Evolutionary conservation across 1,140 invertebrate species (phyloP).

Genomic region (Aradophagus sp.): DNA sequence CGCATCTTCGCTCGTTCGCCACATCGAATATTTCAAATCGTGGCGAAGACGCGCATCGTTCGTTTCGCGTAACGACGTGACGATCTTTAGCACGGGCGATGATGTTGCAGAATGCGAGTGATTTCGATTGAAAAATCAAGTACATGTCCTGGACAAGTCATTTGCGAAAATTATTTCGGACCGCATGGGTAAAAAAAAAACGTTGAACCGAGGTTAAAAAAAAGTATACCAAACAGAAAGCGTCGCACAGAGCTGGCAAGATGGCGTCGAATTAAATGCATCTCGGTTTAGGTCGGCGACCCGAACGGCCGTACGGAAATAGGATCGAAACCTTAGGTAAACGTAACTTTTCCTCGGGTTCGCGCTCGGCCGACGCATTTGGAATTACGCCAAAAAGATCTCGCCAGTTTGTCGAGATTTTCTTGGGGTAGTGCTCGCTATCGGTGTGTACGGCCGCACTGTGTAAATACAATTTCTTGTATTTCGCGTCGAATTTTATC

Average conservation of each 20-base stretch:
- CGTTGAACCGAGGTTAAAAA: background rate
- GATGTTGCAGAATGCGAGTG: slow-evolving; percentile 7
- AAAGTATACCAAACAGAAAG: background rate
- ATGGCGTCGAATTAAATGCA: slow-evolving; percentile 49
- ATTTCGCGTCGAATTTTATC: slow-evolving; percentile 36
- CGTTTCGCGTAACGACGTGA: slow-evolving; percentile 18
- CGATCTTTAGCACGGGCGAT: slow-evolving; percentile 10
- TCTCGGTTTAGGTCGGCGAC: slow-evolving; percentile 62
- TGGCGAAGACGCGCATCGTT: slow-evolving; percentile 15
- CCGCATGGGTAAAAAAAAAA: too few species aligned
- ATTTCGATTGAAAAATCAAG: slow-evolving; percentile 17
- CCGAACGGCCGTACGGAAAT: slow-evolving; percentile 65
- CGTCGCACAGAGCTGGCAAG: slow-evolving; percentile 1
- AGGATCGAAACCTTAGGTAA: slow-evolving; percentile 70
- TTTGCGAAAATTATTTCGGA: too few species aligned
- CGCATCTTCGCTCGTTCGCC: slow-evolving; percentile 31
- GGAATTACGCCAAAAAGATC: slow-evolving; percentile 70
- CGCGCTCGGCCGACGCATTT: slow-evolving; percentile 58
- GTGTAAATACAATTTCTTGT: slow-evolving; percentile 33
- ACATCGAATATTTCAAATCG: slow-evolving; percentile 32
- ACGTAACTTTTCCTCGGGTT: slow-evolving; percentile 67
- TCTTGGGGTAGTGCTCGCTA: slow-evolving; percentile 31
- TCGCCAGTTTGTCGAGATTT: slow-evolving; percentile 53
- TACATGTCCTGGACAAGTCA: too few species aligned
- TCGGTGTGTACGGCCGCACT: slow-evolving; percentile 17